Conservation (phyloP, 2,797 vertebrate genomes). For the Notolabrus celidotus region DNA sequence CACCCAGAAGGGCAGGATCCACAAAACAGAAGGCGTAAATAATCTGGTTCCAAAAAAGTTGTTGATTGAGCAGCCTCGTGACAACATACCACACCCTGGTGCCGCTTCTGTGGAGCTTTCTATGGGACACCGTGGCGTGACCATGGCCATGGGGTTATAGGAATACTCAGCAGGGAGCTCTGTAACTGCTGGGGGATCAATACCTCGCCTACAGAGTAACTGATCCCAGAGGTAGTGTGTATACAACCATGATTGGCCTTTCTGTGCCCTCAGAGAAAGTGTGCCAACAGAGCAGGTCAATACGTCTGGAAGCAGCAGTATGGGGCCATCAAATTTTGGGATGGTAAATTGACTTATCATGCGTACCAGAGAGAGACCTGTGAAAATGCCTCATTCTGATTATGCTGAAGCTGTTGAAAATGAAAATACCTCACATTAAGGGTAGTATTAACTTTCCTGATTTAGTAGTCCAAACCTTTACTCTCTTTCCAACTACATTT, state of each 20-base stretch:
- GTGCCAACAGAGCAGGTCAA: slow-evolving; percentile 72
- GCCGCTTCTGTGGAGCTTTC: slow-evolving; percentile 60
- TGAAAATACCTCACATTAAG: neutral
- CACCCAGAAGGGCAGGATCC: too few relatives aligned
- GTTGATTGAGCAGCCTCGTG: slow-evolving; percentile 45
- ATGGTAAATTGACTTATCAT: slow-evolving; percentile 70
- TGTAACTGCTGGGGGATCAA: slow-evolving; percentile 78
- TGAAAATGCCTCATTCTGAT: slow-evolving; percentile 6
- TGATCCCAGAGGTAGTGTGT: slow-evolving; percentile 55
- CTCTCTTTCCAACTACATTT: neutral
- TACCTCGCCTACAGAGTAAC: slow-evolving; percentile 72
- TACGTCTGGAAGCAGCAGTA: slow-evolving; percentile 76
- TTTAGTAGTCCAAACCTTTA: neutral
- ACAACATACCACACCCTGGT: slow-evolving; percentile 52
- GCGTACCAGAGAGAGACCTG: slow-evolving; percentile 44
- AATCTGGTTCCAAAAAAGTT: slow-evolving; percentile 58
- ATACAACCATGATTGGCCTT: slow-evolving; percentile 35
- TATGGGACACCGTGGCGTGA: slow-evolving; percentile 61
- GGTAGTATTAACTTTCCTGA: neutral
- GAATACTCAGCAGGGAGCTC: slow-evolving; percentile 66
- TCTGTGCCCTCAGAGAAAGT: slow-evolving; percentile 52
- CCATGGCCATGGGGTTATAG: slow-evolving; percentile 61
- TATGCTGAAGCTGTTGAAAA: slow-evolving; percentile 13
- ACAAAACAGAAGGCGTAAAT: slow-evolving; percentile 53
- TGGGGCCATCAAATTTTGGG: slow-evolving; percentile 75